These are phyloP conservation scores for Acipenser ruthenus DNA, from an alignment of 2,797 vertebrate species.

Conservation along the genomic window DNA sequence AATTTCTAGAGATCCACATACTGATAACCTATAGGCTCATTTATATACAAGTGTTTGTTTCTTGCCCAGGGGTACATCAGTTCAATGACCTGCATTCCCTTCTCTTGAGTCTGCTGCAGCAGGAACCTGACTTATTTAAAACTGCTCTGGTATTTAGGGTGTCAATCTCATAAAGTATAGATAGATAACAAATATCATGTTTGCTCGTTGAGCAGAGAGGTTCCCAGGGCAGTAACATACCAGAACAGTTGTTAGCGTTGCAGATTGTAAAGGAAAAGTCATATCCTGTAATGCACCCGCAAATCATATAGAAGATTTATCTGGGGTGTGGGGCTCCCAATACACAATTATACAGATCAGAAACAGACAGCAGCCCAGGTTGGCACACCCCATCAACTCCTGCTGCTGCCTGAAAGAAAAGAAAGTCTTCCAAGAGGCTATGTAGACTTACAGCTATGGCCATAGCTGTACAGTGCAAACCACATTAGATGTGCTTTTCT, in stretches of 20 bases:
- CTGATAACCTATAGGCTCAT: slow-evolving; percentile 3
- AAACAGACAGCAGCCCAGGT: too few relatives aligned
- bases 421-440: too few relatives aligned
- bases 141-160: neutral
- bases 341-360: neutral
- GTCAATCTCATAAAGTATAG: neutral
- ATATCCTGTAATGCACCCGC: neutral
- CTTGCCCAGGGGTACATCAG: slow-evolving; percentile 6
- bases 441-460: too few relatives aligned
- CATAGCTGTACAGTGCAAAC: too few relatives aligned
- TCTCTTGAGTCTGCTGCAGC: neutral
- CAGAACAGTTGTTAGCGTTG: neutral
- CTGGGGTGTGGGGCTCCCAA: neutral
- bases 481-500: too few relatives aligned
- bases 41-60: slow-evolving; percentile 1
- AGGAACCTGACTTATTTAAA: neutral
- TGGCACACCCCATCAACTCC: too few relatives aligned
- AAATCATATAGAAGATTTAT: slow-evolving; percentile 6
- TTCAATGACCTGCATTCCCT: neutral
- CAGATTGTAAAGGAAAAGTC: slow-evolving; percentile 1
- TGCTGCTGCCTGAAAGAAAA: too few relatives aligned
- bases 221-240: neutral
- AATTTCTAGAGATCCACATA: neutral
- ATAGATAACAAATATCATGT: neutral
- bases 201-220: neutral